phyloP scores from a whole-genome alignment of 2,113 vertebrate species.

The Takifugu bimaculatus region DNA sequence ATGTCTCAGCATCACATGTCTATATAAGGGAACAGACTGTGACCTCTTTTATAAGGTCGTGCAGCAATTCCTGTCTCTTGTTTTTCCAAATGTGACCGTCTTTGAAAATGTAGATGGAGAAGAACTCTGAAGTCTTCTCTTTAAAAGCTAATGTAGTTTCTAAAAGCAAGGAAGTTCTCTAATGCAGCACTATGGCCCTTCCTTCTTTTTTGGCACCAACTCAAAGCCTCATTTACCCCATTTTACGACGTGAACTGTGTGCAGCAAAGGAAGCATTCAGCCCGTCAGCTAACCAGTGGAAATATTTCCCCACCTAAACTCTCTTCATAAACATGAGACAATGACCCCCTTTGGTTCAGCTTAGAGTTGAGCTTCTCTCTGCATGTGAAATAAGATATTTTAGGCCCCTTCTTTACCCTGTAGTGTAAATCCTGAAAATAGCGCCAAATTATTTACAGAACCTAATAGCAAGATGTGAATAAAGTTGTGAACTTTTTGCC shows the following conservation, averaged over 20 bases:
- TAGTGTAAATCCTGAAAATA: constrained; percentile 37
- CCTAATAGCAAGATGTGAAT: constrained; percentile 44
- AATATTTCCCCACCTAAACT: constrained; percentile 46
- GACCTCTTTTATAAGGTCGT: too few species aligned
- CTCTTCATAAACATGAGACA: constrained; percentile 56
- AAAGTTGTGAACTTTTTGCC: neutral
- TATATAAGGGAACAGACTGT: neutral
- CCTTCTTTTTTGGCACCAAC: constrained; percentile 21
- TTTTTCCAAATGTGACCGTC: too few species aligned
- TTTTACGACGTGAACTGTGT: constrained; percentile 52
- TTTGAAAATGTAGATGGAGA: too few species aligned
- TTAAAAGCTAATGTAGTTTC: constrained; percentile 10
- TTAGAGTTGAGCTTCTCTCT: constrained; percentile 9
- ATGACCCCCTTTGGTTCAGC: constrained; percentile 8
- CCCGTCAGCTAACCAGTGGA: constrained; percentile 56
- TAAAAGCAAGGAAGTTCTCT: neutral
- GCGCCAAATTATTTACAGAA: constrained; percentile 40
- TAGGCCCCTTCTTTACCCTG: constrained; percentile 1
- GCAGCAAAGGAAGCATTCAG: constrained; percentile 53
- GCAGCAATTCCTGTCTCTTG: too few species aligned
- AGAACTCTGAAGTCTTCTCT: neutral
- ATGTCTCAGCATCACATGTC: neutral
- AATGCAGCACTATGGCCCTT: constrained; percentile 24
- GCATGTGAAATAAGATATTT: constrained; percentile 14
- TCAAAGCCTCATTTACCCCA: constrained; percentile 24